A percentile compares a stretch with the other conserved stretches of the same genome.
Evolutionary conservation across 1,140 invertebrate species (phyloP).

Genomic region (Trichonephila inaurata): DNA sequence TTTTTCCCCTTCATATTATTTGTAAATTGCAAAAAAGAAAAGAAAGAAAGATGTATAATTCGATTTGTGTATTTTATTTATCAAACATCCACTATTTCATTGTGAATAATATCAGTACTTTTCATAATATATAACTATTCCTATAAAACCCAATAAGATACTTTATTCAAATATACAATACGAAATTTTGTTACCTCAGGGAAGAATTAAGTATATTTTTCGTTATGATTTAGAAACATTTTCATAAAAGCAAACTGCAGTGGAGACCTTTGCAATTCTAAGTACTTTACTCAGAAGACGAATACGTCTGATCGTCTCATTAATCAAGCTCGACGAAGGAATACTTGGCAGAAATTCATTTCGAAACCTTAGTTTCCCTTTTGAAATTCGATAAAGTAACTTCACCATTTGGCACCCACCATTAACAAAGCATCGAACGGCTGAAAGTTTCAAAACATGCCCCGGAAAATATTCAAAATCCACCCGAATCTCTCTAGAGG

Average conservation of each 20-base stretch:
- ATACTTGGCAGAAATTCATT: conserved; percentile 39
- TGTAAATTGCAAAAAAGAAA: no score
- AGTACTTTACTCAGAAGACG: conserved; percentile 33
- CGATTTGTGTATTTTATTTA: no score
- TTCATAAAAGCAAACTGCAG: not conserved
- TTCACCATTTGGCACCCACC: not conserved
- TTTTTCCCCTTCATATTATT: no score
- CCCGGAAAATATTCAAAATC: not conserved
- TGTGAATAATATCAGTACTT: no score
- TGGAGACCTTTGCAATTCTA: conserved; percentile 8
- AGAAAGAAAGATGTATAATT: no score
- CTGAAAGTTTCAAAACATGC: not conserved
- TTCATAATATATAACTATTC: no score
- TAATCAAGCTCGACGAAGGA: not conserved
- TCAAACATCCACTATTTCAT: no score
- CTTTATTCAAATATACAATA: not conserved
- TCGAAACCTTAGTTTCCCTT: not conserved
- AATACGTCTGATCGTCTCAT: conserved; percentile 19
- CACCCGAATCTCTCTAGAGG: not conserved
- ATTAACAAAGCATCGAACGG: not conserved
- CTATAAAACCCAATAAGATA: no score
- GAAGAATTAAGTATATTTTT: not conserved
- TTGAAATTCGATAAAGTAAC: conserved; percentile 25
- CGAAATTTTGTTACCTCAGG: not conserved
- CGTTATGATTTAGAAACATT: not conserved